Percentiles rank a stretch among this genome's conserved stretches.
Conservation (phyloP, 1,140 invertebrate genomes). For the Chelonus insularis region DNA sequence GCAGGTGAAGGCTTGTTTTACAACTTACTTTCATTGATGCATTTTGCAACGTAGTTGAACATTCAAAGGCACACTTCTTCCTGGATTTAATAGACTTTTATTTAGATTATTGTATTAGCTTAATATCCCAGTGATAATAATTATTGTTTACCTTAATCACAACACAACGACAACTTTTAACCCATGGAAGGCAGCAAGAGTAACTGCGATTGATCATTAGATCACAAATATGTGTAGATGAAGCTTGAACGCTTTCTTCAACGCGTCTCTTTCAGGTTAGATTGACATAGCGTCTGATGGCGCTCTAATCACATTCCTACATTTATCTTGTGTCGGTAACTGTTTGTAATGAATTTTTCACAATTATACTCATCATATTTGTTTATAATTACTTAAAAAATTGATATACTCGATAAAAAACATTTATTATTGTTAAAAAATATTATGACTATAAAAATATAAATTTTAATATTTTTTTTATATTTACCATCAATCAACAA, state of each 20-base stretch:
- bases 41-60: background rate
- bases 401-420: no score
- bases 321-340: no score
- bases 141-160: conserved; percentile 26
- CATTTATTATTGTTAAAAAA: no score
- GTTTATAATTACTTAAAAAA: no score
- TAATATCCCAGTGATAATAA: conserved; percentile 17
- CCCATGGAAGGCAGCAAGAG: conserved; percentile 27
- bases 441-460: no score
- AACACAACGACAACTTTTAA: conserved; percentile 26
- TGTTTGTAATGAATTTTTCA: no score
- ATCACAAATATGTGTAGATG: conserved; percentile 2
- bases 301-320: no score
- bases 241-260: background rate
- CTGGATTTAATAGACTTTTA: conserved; percentile 12
- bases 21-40: conserved; percentile 18
- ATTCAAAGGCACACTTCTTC: conserved; percentile 27
- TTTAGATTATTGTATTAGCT: conserved; percentile 1
- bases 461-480: no score
- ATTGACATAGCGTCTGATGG: no score
- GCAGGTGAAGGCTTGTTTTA: conserved; percentile 1
- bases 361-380: no score
- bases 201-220: conserved; percentile 24
- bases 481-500: no score
- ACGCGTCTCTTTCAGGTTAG: background rate